phyloP scores from a whole-genome alignment of 2,888 invertebrate species.

The Stratiomys singularior region DNA sequence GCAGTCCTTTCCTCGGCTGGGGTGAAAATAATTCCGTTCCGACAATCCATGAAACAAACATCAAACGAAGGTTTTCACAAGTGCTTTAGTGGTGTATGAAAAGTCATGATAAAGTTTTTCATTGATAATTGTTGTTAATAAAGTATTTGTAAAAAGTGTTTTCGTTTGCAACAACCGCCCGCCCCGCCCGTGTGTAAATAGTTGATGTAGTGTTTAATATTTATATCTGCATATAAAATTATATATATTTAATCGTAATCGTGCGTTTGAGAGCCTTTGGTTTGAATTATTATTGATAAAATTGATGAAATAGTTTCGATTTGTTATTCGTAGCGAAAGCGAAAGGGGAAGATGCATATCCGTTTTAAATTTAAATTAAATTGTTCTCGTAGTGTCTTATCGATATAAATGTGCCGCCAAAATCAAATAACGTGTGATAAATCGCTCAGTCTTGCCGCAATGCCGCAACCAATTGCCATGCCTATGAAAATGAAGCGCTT shows the following conservation, averaged over 20 bases:
- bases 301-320: slow-evolving; percentile 19
- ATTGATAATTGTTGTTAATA: slow-evolving; percentile 28
- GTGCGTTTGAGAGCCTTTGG: slow-evolving; percentile 18
- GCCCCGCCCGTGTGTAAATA: slow-evolving; percentile 41
- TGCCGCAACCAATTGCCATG: slow-evolving; percentile 20
- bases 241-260: slow-evolving; percentile 1
- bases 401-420: slow-evolving; percentile 45
- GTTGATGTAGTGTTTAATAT: slow-evolving; percentile 36
- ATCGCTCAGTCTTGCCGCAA: slow-evolving; percentile 35
- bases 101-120: slow-evolving; percentile 30
- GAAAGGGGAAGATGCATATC: slow-evolving; percentile 28
- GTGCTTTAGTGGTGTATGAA: slow-evolving; percentile 48
- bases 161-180: slow-evolving; percentile 11
- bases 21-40: slow-evolving; percentile 28
- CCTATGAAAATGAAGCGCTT: slow-evolving; percentile 44
- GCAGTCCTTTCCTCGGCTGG: slow-evolving; percentile 23
- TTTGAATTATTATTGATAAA: slow-evolving; percentile 14
- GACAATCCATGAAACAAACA: slow-evolving; percentile 19
- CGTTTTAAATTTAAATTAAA: slow-evolving; percentile 34
- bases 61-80: slow-evolving; percentile 47
- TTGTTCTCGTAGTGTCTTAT: slow-evolving; percentile 21
- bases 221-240: not conserved
- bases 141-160: slow-evolving; percentile 38
- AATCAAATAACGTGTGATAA: slow-evolving; percentile 43
- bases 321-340: not conserved